phyloP scores from a whole-genome alignment of 2,113 vertebrate genomes.

The Pseudorhombus dupliciocellatus region DNA sequence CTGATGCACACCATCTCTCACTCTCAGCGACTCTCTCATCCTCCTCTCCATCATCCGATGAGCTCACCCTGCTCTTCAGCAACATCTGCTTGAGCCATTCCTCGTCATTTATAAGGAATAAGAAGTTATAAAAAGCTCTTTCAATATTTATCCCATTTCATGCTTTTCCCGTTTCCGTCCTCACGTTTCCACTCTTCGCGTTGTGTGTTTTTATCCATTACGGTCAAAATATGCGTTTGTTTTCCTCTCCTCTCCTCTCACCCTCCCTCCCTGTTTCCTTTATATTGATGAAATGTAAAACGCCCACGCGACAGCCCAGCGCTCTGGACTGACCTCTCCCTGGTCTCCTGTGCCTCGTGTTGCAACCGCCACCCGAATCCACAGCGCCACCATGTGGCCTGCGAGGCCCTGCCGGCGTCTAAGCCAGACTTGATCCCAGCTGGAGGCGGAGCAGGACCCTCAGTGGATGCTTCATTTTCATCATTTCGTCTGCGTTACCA shows the following conservation, averaged over 20 bases:
- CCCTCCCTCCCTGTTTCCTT: background rate
- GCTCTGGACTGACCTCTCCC: conserved; percentile 39
- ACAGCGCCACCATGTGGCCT: conserved; percentile 63
- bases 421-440: conserved; percentile 10
- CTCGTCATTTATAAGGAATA: background rate
- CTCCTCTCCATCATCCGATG: conserved; percentile 25
- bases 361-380: no score
- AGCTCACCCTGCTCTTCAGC: conserved; percentile 3
- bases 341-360: background rate
- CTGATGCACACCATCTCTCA: conserved; percentile 37
- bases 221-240: background rate
- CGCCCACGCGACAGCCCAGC: conserved; percentile 15
- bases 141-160: background rate
- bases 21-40: conserved; percentile 17
- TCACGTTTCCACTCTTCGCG: background rate
- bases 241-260: background rate
- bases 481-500: conserved; percentile 29
- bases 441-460: conserved; percentile 10
- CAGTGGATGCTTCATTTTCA: conserved; percentile 19
- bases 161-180: background rate
- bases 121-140: background rate
- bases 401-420: no score
- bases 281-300: conserved; percentile 37
- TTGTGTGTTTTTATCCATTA: background rate
- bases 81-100: background rate